Evolutionary conservation across 1,140 invertebrate genomes (phyloP).

Genomic region (Copidosoma floridanum): DNA sequence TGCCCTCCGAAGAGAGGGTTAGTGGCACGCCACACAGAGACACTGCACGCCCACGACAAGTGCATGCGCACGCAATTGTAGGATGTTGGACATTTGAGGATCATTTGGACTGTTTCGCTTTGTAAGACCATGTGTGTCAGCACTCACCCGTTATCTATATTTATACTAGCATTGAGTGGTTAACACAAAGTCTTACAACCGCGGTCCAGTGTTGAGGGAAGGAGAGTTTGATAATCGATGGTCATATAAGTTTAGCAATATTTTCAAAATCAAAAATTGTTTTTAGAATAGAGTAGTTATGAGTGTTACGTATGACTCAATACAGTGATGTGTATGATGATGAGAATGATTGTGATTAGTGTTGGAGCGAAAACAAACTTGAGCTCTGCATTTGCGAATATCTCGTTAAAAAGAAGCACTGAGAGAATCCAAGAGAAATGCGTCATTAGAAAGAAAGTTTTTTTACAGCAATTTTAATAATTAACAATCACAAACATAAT

Average conservation of each 20-base stretch:
- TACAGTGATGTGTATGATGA: background rate
- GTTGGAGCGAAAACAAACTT: conserved; percentile 14
- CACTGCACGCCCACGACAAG: conserved; percentile 47
- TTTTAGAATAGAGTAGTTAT: conserved; percentile 8
- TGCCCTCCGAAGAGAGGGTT: conserved; percentile 48
- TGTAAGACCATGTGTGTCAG: too few relatives aligned
- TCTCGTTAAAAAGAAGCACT: conserved; percentile 15
- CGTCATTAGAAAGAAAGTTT: too few relatives aligned
- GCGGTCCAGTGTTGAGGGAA: background rate
- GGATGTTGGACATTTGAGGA: too few relatives aligned
- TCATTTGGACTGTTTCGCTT: too few relatives aligned
- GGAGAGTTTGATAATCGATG: conserved; percentile 20
- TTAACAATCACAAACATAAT: too few relatives aligned
- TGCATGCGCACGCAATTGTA: conserved; percentile 48
- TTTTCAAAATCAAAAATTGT: conserved; percentile 21
- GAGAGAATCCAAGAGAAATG: conserved; percentile 25
- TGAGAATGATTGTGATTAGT: conserved; percentile 25
- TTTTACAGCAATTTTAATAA: too few relatives aligned
- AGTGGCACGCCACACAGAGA: conserved; percentile 51
- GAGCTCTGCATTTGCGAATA: conserved; percentile 3
- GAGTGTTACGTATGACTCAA: too few relatives aligned
- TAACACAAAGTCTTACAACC: too few relatives aligned
- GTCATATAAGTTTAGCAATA: conserved; percentile 14
- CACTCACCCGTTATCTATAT: too few relatives aligned
- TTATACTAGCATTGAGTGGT: too few relatives aligned